A percentile compares a stretch with the other conserved stretches of the same genome.
phyloP scores from a whole-genome alignment of 2,797 vertebrate genomes.

The Intellagama lesueurii region DNA sequence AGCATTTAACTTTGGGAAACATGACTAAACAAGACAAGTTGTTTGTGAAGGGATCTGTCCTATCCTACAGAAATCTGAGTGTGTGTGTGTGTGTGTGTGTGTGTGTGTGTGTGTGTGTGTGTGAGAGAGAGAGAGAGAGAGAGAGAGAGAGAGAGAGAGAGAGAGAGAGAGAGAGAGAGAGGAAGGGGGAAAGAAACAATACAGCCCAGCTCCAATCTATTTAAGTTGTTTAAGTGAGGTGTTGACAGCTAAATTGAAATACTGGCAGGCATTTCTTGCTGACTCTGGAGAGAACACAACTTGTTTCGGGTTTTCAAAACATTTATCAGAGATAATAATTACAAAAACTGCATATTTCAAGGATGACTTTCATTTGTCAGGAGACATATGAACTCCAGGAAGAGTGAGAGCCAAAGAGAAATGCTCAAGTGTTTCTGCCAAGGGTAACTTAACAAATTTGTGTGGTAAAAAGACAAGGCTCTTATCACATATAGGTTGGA shows the following conservation, averaged over 20 bases:
- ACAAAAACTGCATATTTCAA: constrained; percentile 68
- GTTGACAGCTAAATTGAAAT: constrained; percentile 72
- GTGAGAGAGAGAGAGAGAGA: no score
- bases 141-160: no score
- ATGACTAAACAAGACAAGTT: constrained; percentile 72
- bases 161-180: background rate
- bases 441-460: constrained; percentile 57
- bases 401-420: constrained; percentile 68
- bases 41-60: constrained; percentile 62
- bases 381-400: constrained; percentile 57
- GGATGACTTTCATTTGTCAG: constrained; percentile 71
- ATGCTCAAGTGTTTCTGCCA: constrained; percentile 63
- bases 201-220: constrained; percentile 69
- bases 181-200: constrained; percentile 3
- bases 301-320: constrained; percentile 66
- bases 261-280: constrained; percentile 61
- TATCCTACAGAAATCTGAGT: constrained; percentile 66
- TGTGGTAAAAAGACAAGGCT: constrained; percentile 43
- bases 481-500: background rate
- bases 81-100: background rate
- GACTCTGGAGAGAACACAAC: constrained; percentile 66
- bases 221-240: constrained; percentile 69
- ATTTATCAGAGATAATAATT: constrained; percentile 67
- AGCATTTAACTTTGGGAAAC: constrained; percentile 59
- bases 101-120: background rate